phyloP scores from a whole-genome alignment of 2,888 invertebrate species.

The Netelia virgata region DNA sequence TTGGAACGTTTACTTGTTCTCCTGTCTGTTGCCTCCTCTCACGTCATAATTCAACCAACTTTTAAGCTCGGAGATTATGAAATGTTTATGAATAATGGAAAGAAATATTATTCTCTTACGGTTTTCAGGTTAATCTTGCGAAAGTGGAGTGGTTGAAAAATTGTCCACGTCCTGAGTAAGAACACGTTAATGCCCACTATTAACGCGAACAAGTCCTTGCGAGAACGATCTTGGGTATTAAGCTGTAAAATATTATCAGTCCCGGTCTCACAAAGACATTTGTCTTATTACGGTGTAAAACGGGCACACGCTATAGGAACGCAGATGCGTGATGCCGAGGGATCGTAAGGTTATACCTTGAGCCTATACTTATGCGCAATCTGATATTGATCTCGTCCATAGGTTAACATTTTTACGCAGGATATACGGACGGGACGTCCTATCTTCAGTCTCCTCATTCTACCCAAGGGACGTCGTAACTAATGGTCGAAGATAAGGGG shows the following conservation, averaged over 20 bases:
- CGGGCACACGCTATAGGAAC: background rate
- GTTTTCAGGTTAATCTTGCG: conserved; percentile 60
- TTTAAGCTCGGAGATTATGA: conserved; percentile 79
- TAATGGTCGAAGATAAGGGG: conserved; percentile 55
- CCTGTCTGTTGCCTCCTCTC: conserved; percentile 39
- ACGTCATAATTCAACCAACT: conserved; percentile 77
- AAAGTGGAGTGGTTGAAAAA: conserved; percentile 29
- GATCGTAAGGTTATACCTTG: conserved; percentile 20
- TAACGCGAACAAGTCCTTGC: conserved; percentile 68
- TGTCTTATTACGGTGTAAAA: conserved; percentile 61
- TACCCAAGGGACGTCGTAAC: conserved; percentile 47
- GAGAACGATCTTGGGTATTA: conserved; percentile 79
- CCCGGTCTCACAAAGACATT: conserved; percentile 60
- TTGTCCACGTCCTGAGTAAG: conserved; percentile 4
- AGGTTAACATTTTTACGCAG: conserved; percentile 23
- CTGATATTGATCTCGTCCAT: conserved; percentile 41
- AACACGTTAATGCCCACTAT: conserved; percentile 45
- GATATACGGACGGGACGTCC: background rate
- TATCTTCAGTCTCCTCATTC: conserved; percentile 34
- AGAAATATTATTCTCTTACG: conserved; percentile 76
- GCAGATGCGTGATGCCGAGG: background rate
- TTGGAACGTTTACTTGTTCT: conserved; percentile 33
- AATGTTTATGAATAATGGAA: conserved; percentile 83
- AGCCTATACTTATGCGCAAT: conserved; percentile 12
- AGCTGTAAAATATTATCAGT: conserved; percentile 79